Conservation (phyloP, 1,140 invertebrate genomes). For the Oedothorax gibbosus region DNA sequence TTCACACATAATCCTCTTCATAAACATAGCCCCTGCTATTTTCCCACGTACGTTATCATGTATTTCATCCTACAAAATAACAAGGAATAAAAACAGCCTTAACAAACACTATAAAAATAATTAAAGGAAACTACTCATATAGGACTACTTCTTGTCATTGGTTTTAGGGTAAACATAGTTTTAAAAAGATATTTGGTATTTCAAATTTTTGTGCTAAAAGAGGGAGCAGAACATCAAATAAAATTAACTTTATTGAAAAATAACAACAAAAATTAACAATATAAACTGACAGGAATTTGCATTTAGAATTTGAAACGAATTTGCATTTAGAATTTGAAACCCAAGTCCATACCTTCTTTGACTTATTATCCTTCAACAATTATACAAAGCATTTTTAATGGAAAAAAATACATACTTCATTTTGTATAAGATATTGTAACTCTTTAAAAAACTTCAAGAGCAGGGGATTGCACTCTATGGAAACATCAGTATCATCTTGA, state of each 20-base stretch:
- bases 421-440: constrained; percentile 17
- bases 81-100: not conserved
- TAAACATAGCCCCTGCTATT: not conserved
- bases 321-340: no score
- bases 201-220: no score
- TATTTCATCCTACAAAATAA: constrained; percentile 3
- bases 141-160: not conserved
- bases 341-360: no score
- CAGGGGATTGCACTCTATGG: not conserved
- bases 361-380: no score
- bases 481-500: not conserved
- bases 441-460: constrained; percentile 1
- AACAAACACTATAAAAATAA: not conserved
- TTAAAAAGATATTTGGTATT: no score
- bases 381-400: no score
- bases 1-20: constrained; percentile 1
- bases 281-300: no score
- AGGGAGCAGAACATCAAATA: no score
- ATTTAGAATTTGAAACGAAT: no score
- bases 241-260: no score
- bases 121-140: not conserved
- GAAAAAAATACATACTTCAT: not conserved
- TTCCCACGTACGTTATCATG: not conserved
- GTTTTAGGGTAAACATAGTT: no score
- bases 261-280: no score